Evolutionary conservation across 2,888 invertebrate species (phyloP), one percentile per base, ranked within the genome.

Genomic region (Lapara coniferarum): DNA sequence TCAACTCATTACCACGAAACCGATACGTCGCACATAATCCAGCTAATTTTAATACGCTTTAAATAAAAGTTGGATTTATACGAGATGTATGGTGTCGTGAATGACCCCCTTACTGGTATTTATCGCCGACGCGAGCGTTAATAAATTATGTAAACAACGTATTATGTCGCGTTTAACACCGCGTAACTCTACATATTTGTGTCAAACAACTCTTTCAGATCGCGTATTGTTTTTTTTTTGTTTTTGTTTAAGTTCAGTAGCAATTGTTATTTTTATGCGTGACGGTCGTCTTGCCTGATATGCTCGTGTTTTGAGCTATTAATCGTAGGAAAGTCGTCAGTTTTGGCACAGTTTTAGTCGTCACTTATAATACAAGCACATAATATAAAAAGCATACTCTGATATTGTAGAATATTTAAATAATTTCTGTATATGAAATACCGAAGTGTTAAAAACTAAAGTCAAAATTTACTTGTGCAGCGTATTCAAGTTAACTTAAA

Each of bases 81-180:
- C 80, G 81, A 85, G 84, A 87, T 83, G 81, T 85, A 86, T 80
- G 81, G 74, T 71, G 72, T 74, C 73, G 71, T 77, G 78, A 80
- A 81, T 87, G 92, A 91, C 92, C 92, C 88, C 89, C 83, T 92
- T 92, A 85, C 77, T 77, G 76, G 73, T 77, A 77, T 88, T 88
- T 89, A 91, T 86, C 85, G 89, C 84, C 83, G 79, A 79, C 81
- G 81, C 87, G 85, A 84, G 79, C 76, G 77, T 78, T 83, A 82
- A 90, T 91, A 90, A 89, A 91, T 90, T 80, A 79, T 82, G 81
- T 82, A 83, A 85, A 84, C 57, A 67, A 63, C 83, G 82, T 78
- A 81, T 80, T 82, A 79, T 75, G 78, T 79, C 79, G 74, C 74
- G 78, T 79, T 80, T 78, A 82, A 82, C 78, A 80, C 78, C 75